These are phyloP conservation scores for Drosophila fulvimacula DNA, from an alignment of 2,888 invertebrate species.

Conservation along the genomic window DNA sequence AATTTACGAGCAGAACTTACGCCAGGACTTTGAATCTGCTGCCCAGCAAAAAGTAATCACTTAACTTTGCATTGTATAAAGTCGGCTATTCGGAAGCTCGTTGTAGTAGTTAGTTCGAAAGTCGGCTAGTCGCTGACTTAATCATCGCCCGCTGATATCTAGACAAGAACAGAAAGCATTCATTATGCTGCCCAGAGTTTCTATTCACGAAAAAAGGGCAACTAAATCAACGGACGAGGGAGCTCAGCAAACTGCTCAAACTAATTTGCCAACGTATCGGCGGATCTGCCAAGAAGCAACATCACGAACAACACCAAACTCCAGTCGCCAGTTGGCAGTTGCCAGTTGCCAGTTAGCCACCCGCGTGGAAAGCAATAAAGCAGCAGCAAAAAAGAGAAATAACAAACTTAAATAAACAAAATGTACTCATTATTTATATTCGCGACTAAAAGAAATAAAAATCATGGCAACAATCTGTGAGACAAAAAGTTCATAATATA, in stretches of 20 bases:
- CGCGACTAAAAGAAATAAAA: conserved; percentile 60
- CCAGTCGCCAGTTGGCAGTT: conserved; percentile 29
- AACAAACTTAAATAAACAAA: conserved; percentile 80
- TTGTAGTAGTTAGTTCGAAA: conserved; percentile 12
- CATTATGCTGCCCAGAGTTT: conserved; percentile 21
- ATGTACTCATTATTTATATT: conserved; percentile 78
- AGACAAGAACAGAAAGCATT: conserved; percentile 34
- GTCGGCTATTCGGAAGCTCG: conserved; percentile 8
- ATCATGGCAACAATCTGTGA: conserved; percentile 63
- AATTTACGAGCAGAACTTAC: conserved; percentile 72
- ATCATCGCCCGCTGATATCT: conserved; percentile 68
- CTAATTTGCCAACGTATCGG: conserved; percentile 76
- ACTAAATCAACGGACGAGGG: conserved; percentile 25
- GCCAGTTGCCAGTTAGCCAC: conserved; percentile 50
- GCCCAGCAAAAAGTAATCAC: conserved; percentile 74
- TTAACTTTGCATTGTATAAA: conserved; percentile 68
- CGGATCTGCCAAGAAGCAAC: conserved; percentile 45
- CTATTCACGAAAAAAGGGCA: conserved; percentile 7
- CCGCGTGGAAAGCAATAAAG: conserved; percentile 79
- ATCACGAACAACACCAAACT: conserved; percentile 31
- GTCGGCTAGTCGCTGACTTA: conserved; percentile 55
- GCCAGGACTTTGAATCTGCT: conserved; percentile 50
- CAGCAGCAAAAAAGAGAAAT: conserved; percentile 57
- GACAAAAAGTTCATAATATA: conserved; percentile 48
- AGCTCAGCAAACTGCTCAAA: conserved; percentile 58